phyloP scores from a whole-genome alignment of 2,113 vertebrate genomes.

The Cyanistes caeruleus region DNA sequence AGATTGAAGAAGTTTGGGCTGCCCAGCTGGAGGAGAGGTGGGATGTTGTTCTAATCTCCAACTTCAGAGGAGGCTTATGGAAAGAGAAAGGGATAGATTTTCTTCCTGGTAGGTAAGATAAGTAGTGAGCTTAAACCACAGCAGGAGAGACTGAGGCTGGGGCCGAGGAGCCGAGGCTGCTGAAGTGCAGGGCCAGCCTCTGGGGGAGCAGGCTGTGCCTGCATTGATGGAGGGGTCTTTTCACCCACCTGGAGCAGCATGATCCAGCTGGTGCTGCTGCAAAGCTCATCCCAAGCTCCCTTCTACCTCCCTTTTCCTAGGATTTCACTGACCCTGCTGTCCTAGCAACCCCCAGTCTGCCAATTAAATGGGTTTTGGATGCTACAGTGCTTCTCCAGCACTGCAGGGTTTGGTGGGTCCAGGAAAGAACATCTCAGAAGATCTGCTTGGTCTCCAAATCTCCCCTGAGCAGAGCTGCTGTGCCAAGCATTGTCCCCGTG shows the following conservation, averaged over 20 bases:
- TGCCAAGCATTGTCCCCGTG: not conserved
- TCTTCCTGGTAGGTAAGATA: conserved; percentile 49
- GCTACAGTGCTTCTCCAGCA: not conserved
- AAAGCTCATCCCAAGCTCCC: not conserved
- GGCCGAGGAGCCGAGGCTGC: not conserved
- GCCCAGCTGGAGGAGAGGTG: conserved; percentile 42
- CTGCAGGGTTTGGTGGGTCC: not conserved
- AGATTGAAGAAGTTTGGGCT: conserved; percentile 16
- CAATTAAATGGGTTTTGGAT: not conserved
- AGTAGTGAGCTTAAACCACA: conserved; percentile 52
- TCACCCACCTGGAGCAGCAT: not conserved
- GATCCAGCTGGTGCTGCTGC: not conserved
- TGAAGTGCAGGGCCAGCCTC: not conserved
- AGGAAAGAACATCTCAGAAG: not conserved
- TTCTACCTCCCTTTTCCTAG: not conserved
- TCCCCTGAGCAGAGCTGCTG: accelerated
- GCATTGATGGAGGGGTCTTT: not conserved
- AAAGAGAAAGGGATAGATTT: conserved; percentile 45
- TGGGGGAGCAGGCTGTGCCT: not conserved
- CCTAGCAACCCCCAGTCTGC: not conserved
- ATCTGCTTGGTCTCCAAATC: not conserved
- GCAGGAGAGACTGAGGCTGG: conserved; percentile 24
- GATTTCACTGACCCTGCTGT: not conserved
- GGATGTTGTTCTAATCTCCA: not conserved
- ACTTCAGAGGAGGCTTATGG: conserved; percentile 15